Conservation (phyloP, 2,113 vertebrate species). For the Petrocephalus microphthalmus region DNA sequence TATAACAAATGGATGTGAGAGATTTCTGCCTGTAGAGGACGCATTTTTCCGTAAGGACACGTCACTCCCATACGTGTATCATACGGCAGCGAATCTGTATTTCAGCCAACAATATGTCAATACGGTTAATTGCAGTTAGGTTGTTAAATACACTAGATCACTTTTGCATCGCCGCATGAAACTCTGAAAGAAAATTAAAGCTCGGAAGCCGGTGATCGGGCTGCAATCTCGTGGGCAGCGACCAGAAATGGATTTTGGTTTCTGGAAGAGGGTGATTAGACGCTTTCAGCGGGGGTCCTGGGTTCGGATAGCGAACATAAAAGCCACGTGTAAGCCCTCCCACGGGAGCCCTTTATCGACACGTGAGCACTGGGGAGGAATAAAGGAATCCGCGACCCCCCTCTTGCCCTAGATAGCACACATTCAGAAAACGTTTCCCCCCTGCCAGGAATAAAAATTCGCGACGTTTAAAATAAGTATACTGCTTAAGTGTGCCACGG, state of each 20-base stretch:
- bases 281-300: neutral
- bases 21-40: neutral
- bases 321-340: slow-evolving; percentile 38
- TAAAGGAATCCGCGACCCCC: neutral
- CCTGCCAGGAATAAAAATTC: neutral
- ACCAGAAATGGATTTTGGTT: neutral
- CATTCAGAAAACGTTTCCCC: neutral
- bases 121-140: neutral
- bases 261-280: neutral
- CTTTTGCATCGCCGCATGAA: neutral
- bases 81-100: neutral
- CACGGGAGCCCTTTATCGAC: slow-evolving; percentile 22
- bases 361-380: slow-evolving; percentile 29
- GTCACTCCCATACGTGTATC: neutral
- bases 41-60: neutral
- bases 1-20: neutral
- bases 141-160: neutral
- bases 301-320: neutral
- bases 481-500: neutral
- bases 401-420: neutral
- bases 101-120: neutral
- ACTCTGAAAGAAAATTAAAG: neutral
- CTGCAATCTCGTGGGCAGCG: neutral
- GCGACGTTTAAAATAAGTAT: neutral
- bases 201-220: neutral